Evolutionary conservation across 2,113 vertebrate genomes (phyloP), one percentile per base, ranked within the genome.

Genomic region (Laticauda colubrina): DNA sequence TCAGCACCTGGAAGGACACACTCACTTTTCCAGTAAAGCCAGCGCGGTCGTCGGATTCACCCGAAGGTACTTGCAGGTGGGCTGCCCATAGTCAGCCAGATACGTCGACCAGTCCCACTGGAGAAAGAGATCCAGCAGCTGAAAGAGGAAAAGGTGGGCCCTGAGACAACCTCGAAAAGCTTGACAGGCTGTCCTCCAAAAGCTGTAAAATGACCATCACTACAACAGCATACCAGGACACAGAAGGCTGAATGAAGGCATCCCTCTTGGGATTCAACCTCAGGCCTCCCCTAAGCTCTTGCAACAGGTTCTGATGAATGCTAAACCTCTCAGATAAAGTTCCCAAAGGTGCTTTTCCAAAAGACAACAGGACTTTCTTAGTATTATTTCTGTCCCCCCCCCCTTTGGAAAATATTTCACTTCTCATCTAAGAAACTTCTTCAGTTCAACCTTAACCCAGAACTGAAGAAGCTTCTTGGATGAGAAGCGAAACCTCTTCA

Each of bases 21-120:
- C 98, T 99, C 95, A 99, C 99, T 99, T 99, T 89, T 99, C 99
- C 92, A 99, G 98, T 93, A 99, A 97, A 53, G 97, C 90, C 91
- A 99, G 98, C 0, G 99, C 99, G 0, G 98, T 99, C 85, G 98
- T 98, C 0, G 99, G 99, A 96, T 98, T 99, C 85, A 99, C 99
- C 0, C 99, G 97, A 75, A 99, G 98, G 94, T 99, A 99, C 94
- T 98, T 99, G 97, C 98, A 99, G 89, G 97, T 98, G 64, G 99
- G 97, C 48, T 99, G 98, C 0, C 99, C 99, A 0, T 99, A 99
- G 95, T 99, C 99, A 0, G 99, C 99, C 96, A 99, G 95, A 95
- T 99, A 99, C 0, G 98, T 99, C 0, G 99, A 99, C 99, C 99
- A 99, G 90, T 99, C 99, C 99, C 99, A 99, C 94, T 98, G 98